Evolutionary conservation across 2,888 invertebrate species (phyloP).

Genomic region (Nemotelus pantherinus): DNA sequence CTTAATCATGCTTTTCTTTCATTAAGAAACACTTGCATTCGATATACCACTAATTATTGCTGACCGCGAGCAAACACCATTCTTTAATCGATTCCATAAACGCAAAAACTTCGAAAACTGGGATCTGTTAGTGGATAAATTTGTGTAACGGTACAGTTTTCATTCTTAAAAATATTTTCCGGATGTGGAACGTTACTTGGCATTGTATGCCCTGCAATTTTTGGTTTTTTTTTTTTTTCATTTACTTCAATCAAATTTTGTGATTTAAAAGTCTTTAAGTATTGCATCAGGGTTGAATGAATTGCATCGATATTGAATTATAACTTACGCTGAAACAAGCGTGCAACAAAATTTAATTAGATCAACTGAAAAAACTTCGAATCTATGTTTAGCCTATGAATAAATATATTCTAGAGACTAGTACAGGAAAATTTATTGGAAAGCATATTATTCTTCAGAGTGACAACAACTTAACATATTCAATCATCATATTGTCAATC

Average conservation of each 20-base stretch:
- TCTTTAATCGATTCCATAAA: not conserved
- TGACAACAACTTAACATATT: not conserved
- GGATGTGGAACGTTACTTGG: conserved; percentile 10
- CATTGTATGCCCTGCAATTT: conserved; percentile 6
- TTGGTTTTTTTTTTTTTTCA: not conserved
- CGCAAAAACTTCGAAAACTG: conserved; percentile 14
- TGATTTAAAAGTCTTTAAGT: not conserved
- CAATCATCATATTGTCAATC: not conserved
- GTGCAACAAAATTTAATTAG: conserved; percentile 3
- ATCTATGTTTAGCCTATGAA: not conserved
- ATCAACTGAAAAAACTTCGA: not conserved
- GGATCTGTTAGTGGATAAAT: not conserved
- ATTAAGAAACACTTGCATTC: conserved; percentile 25
- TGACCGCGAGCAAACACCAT: conserved; percentile 18
- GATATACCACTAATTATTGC: conserved; percentile 21
- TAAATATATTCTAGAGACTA: conserved; percentile 24
- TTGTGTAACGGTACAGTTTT: conserved; percentile 12
- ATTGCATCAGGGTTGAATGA: not conserved
- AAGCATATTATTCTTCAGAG: not conserved
- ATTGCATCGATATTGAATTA: not conserved
- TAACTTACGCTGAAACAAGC: not conserved
- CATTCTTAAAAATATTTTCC: not conserved
- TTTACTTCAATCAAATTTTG: not conserved
- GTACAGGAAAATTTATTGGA: conserved; percentile 6
- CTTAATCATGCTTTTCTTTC: not conserved